Conservation (phyloP, 1,140 invertebrate species). For the Brachionus calyciflorus region DNA sequence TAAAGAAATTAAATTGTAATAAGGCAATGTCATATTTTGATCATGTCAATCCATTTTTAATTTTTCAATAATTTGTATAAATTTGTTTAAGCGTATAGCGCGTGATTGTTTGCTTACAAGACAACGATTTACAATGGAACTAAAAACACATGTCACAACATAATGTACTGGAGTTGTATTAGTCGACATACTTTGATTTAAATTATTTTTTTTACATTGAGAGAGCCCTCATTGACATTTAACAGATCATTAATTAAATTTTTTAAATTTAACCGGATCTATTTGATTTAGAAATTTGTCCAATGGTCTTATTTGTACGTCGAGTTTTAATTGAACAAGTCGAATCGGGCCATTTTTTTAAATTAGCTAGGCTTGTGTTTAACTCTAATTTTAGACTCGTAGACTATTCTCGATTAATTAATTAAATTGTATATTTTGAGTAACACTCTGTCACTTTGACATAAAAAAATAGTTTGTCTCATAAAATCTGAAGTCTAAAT, state of each 20-base stretch:
- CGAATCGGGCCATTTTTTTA: too few species aligned
- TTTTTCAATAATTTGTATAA: neutral
- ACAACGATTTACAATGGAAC: constrained; percentile 71
- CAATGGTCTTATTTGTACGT: neutral
- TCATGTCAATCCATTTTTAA: constrained; percentile 20
- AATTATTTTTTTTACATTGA: constrained; percentile 48
- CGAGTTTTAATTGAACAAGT: neutral
- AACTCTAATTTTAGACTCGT: too few species aligned
- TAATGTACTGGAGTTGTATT: neutral
- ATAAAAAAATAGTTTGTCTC: too few species aligned
- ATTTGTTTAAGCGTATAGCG: neutral
- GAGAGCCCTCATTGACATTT: neutral
- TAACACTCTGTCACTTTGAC: too few species aligned
- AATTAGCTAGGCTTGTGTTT: too few species aligned
- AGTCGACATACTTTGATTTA: constrained; percentile 55
- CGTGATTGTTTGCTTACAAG: neutral
- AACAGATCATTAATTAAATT: constrained; percentile 62
- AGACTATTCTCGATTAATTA: too few species aligned
- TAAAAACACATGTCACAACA: constrained; percentile 81
- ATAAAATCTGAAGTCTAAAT: too few species aligned
- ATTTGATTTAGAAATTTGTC: constrained; percentile 4
- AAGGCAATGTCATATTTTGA: neutral
- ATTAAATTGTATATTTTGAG: too few species aligned
- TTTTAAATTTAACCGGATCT: neutral
- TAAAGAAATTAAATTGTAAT: neutral